Base-by-base conservation (phyloP, 2,113 vertebrate genomes). In the Corydoras maculifer region DNA sequence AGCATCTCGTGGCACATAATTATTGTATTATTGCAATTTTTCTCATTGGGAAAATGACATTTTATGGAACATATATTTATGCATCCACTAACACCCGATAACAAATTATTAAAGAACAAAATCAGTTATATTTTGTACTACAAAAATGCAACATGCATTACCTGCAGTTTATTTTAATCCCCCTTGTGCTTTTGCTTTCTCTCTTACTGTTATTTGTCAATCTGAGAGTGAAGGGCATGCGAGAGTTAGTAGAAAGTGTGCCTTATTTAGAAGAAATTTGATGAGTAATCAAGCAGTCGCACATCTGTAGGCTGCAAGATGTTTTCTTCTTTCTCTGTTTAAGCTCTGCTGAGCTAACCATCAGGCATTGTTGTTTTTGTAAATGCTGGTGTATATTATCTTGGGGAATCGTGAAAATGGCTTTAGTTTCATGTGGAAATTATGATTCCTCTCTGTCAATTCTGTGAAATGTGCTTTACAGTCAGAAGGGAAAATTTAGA, bases 361-460 rank as follows among this genome's bases (percentile, higher is more conserved):
- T 29, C 11, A 58, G 64, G 30, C 35, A 7, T 4, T 1, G 8
- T 53, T 30, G 31, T 75, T 72, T 61, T 60, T 49, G 53, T 55
- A 18, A 62, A 67, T 57, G 30, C 18, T 11, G 53, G 51, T 51
- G 59, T 60, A 14, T 15, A 53, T 15, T 53, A 35, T 68, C 54
- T 8, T 2, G 9, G 31, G 9, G 69, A 43, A 14, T 68, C 30
- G 12, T 43, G 59, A 85, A 86, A 87, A 82, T 0, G 64, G 83
- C 88, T 88, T 87, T 86, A 88, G 87, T 90, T 91, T 91, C 85
- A 88, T 76, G 83, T 89, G 90, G 88, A 91, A 91, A 90, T 86
- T 74, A 65, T 31, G 79, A 69, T 82, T 82, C 80, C 88, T 89
- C 86, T 87, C 89, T 88, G 75, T 87, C 88, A 90, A 84, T 87